Percentiles rank a stretch among this genome's conserved stretches.
These are phyloP conservation scores for Catalaphyllia jardinei DNA, from an alignment of 64 coral and sea anemone species.

Conservation along the genomic window DNA sequence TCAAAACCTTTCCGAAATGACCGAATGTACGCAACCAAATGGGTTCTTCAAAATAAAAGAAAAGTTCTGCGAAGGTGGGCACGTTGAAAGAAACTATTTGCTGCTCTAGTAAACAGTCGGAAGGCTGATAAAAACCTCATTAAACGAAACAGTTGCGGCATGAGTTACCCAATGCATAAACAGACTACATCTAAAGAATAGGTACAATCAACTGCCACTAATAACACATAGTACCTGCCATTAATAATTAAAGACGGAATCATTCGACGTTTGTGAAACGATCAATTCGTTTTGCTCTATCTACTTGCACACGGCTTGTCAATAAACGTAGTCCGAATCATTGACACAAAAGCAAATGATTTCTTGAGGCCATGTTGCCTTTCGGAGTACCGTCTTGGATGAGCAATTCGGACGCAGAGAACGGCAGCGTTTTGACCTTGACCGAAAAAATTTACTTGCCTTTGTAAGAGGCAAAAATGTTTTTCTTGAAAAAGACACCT, in stretches of 20 bases:
- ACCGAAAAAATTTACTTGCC: neutral
- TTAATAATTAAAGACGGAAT: neutral
- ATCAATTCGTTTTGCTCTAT: neutral
- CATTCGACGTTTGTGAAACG: neutral
- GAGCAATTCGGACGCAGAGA: neutral
- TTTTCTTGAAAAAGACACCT: slow-evolving; percentile 18
- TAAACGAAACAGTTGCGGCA: slow-evolving; percentile 17
- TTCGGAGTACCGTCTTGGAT: neutral
- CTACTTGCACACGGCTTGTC: neutral
- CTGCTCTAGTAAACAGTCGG: neutral
- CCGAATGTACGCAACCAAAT: neutral
- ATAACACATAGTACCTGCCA: slow-evolving; percentile 10
- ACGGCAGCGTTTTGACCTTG: neutral
- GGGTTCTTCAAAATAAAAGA: neutral
- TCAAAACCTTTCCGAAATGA: neutral
- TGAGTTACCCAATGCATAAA: neutral
- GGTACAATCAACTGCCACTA: neutral
- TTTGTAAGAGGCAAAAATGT: neutral
- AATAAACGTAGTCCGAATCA: neutral
- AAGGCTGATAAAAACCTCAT: slow-evolving; percentile 17
- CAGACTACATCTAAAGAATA: neutral
- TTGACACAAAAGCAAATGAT: neutral
- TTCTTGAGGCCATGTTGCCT: neutral
- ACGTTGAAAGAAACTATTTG: neutral
- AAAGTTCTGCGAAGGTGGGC: neutral